Percentiles rank a stretch among this genome's conserved stretches.
These are phyloP conservation scores for Penaeus vannamei DNA, from an alignment of 1,140 invertebrate species.

Conservation along the genomic window DNA sequence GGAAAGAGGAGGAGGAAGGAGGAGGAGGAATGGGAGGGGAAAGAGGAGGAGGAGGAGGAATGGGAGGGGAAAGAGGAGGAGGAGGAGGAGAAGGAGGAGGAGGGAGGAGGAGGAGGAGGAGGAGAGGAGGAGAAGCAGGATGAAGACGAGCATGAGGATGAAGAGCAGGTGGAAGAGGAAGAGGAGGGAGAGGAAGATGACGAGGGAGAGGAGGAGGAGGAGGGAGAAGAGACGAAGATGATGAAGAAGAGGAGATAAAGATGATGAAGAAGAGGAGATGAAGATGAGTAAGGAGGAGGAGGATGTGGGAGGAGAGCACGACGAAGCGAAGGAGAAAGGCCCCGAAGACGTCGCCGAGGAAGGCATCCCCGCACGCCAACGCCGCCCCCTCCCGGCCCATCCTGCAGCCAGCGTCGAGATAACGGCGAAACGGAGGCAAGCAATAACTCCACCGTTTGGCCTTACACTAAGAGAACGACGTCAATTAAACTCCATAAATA, in stretches of 20 bases:
- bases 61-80: not conserved
- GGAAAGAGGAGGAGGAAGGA: no score
- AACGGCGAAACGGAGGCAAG: no score
- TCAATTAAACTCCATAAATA: no score
- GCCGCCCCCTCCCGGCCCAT: no score
- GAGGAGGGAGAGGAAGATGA: not conserved
- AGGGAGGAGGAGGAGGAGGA: not conserved
- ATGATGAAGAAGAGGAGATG: not conserved
- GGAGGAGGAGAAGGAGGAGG: not conserved
- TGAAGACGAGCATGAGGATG: constrained; percentile 3
- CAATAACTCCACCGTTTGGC: no score
- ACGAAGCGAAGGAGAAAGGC: not conserved
- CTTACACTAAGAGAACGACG: no score
- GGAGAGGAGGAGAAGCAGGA: not conserved
- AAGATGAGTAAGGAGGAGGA: not conserved
- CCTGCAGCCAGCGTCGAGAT: no score
- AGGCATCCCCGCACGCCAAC: no score
- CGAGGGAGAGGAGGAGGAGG: not conserved
- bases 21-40: not conserved
- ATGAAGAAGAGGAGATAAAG: no score
- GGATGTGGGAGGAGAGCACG: not conserved
- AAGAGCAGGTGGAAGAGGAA: not conserved
- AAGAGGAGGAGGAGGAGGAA: not conserved
- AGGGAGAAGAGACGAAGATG: not conserved
- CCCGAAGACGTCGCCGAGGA: no score